Evolutionary conservation across 1,140 invertebrate genomes (phyloP).

Genomic region (Zaprionus inermis): DNA sequence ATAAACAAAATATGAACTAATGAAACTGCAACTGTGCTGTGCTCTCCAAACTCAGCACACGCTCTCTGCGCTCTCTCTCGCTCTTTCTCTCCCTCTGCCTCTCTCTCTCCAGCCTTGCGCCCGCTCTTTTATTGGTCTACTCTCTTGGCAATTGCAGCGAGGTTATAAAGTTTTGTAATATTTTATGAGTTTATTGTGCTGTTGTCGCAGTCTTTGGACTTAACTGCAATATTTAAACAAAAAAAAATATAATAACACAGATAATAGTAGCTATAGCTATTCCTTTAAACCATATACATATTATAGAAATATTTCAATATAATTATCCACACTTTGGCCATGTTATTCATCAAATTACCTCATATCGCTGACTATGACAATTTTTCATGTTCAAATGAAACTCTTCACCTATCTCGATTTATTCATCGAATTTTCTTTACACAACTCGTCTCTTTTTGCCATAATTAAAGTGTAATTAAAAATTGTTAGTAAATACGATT

Average conservation of each 20-base stretch:
- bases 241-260: slow-evolving; percentile 17
- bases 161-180: slow-evolving; percentile 65
- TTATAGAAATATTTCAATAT: background rate
- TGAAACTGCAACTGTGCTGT: slow-evolving; percentile 45
- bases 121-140: slow-evolving; percentile 24
- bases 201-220: slow-evolving; percentile 33
- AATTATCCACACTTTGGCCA: background rate
- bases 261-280: slow-evolving; percentile 11
- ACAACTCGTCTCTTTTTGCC: slow-evolving; percentile 38
- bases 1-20: slow-evolving; percentile 49
- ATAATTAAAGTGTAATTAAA: slow-evolving; percentile 64
- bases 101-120: background rate
- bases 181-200: slow-evolving; percentile 56
- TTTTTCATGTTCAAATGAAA: slow-evolving; percentile 22
- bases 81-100: background rate
- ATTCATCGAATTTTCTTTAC: slow-evolving; percentile 24
- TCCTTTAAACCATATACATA: background rate
- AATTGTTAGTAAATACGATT: slow-evolving; percentile 40
- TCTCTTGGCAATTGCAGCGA: slow-evolving; percentile 58
- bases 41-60: slow-evolving; percentile 12
- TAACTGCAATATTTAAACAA: slow-evolving; percentile 29
- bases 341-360: slow-evolving; percentile 8
- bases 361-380: no score
- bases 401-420: slow-evolving; percentile 15
- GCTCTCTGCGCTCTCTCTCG: background rate